Base-by-base conservation (phyloP, 2,113 vertebrate species). In the Thamnophis sirtalis region DNA sequence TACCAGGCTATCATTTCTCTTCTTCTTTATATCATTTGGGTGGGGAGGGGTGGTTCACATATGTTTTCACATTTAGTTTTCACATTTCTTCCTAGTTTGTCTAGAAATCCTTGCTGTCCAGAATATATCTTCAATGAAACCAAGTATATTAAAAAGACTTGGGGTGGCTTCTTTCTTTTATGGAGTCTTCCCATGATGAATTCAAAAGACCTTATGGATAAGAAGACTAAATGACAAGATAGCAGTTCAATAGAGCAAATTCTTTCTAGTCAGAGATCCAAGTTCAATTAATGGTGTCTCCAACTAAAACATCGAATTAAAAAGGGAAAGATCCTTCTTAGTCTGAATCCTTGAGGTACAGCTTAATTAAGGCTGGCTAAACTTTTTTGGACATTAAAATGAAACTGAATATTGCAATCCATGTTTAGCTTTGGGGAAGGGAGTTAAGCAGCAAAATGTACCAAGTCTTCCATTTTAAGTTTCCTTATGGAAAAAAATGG, bases 41-140 rank as follows among this genome's bases (percentile, higher is more conserved):
- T 13, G 9, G 17, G 22, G 53, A 3, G 9, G 86, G 1, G 86
- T 7, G n/a, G 28, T 43, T 84, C 21, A 4, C 3, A 7, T n/a
- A 93, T 48, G 0, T 49, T 0, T 0, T 50, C 21, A 15, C 19
- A 33, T 21, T 50, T 89, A 7, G 54, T 49, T 28, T 86, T 55
- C 38, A 5, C 17, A 3, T 48, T 88, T 0, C 0, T 2, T 80
- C 21, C 50, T 0, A 24, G 6, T 6, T 73, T 94, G 22, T 9
- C 68, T 50, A 43, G 49, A 92, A 89, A 58, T 11, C 28, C 9
- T 7, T 21, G 38, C 21, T 51, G 48, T 26, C 33, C 28, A 51
- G 48, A 58, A 91, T 22, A 24, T 51, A 11, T 50, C 38, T 15
- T 54, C 22, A 89, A 84, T 24, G 43, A 84, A 73, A 73, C 15